Evolutionary conservation across 2,888 invertebrate genomes (phyloP).

Genomic region (Stenoptilia bipunctidactyla): DNA sequence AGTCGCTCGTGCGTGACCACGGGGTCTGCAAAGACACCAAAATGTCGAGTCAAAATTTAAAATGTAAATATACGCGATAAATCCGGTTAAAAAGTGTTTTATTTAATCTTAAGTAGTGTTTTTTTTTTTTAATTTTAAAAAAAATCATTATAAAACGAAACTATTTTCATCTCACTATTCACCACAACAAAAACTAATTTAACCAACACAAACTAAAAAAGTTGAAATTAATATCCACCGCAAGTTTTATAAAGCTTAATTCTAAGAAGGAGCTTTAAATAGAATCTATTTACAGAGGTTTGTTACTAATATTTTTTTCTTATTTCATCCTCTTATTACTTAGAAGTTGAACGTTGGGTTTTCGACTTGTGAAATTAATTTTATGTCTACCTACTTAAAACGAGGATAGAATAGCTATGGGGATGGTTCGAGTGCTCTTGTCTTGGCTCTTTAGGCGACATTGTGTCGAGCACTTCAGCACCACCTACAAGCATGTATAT

Average conservation of each 20-base stretch:
- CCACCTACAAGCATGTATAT: too few species aligned
- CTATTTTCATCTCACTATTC: neutral
- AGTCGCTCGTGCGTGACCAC: too few species aligned
- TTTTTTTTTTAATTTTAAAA: too few species aligned
- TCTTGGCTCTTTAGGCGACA: conserved; percentile 13
- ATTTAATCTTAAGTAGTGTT: too few species aligned
- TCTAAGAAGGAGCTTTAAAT: neutral
- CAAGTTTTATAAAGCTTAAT: neutral
- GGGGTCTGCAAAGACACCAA: too few species aligned
- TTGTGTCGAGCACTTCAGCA: conserved; percentile 2
- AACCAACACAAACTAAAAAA: too few species aligned
- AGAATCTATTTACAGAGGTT: neutral
- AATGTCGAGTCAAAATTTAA: too few species aligned
- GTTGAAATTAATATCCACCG: too few species aligned
- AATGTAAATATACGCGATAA: too few species aligned
- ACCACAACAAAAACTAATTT: neutral
- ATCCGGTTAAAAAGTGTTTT: too few species aligned
- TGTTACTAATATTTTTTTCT: neutral
- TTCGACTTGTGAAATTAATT: neutral
- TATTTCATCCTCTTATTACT: neutral
- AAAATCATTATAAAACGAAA: neutral
- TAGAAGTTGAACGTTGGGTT: neutral
- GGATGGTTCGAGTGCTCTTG: conserved; percentile 24
- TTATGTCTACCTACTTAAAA: conserved; percentile 16
- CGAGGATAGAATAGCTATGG: conserved; percentile 27